Percentiles rank a stretch among this genome's conserved stretches.
These are phyloP conservation scores for Lepilemur ruficaudatus DNA, from an alignment of 2,797 vertebrate species.

Conservation along the genomic window DNA sequence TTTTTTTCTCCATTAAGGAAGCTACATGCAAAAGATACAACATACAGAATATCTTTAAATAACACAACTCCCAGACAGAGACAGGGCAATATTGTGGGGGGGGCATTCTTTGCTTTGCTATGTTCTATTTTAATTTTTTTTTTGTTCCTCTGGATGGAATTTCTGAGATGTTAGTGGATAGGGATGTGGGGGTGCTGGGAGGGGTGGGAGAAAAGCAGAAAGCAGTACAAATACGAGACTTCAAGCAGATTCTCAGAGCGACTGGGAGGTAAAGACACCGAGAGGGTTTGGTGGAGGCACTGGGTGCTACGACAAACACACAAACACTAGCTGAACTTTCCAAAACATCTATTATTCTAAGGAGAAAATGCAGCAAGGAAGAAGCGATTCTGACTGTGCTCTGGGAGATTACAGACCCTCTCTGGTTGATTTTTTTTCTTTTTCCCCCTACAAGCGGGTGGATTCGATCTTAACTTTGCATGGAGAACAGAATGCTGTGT, in stretches of 20 bases:
- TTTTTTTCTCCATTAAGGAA: constrained; percentile 86
- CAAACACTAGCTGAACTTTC: constrained; percentile 84
- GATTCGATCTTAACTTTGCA: constrained; percentile 83
- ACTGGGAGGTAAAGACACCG: constrained; percentile 66
- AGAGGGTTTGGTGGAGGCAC: constrained; percentile 64
- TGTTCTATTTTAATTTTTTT: constrained; percentile 66
- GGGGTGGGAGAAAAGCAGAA: constrained; percentile 66
- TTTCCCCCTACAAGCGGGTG: constrained; percentile 68
- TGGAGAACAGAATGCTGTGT: constrained; percentile 83
- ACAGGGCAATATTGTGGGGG: constrained; percentile 35
- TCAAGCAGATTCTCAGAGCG: constrained; percentile 77
- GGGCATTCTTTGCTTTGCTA: constrained; percentile 64
- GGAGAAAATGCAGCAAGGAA: constrained; percentile 81
- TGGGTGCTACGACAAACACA: constrained; percentile 82
- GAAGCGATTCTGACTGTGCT: constrained; percentile 81
- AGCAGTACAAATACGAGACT: constrained; percentile 77
- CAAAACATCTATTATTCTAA: constrained; percentile 81
- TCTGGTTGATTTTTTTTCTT: constrained; percentile 65
- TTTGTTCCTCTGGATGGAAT: constrained; percentile 72
- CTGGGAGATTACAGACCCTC: constrained; percentile 73
- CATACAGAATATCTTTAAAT: constrained; percentile 88
- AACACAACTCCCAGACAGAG: constrained; percentile 85
- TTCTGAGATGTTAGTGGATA: constrained; percentile 67
- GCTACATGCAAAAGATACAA: constrained; percentile 89
- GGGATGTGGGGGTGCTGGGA: constrained; percentile 35